Base-by-base conservation (phyloP, 2,113 vertebrate genomes). In the Heterotis niloticus region DNA sequence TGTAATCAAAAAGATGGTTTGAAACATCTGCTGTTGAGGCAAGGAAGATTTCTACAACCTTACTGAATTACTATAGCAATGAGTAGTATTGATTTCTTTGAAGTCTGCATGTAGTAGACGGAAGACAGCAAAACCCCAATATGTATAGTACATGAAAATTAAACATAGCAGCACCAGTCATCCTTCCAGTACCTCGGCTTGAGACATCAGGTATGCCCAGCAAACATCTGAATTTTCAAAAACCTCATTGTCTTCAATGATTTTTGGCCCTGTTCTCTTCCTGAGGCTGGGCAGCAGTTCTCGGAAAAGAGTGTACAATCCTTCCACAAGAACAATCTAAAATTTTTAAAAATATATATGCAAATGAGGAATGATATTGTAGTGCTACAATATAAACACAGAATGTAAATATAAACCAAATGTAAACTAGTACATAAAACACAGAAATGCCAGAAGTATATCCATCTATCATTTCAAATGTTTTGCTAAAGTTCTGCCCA, bases 231-330 rank as follows among this genome's bases (percentile, higher is more conserved):
- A 78, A 62, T 88, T 76, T 0, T 90, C 90, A 88, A 90, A 90
- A 54, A 91, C 85, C 18, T 89, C 76, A 1, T 64, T 16, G 77
- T 91, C 88, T 5, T 86, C 79, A 9, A 91, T 86, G 44, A 83
- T 0, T 62, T 76, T 82, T 0, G 79, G 80, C 9, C 62, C 82
- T 26, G 0, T 76, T 12, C 51, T 34, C 59, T 69, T 77, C 65
- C 75, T 73, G 18, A 1, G 79, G 28, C 78, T 76, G 9, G 88
- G 87, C 60, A 91, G 79, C 80, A 91, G 77, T 54, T 88, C 84
- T 70, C 90, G 85, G 75, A 90, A 91, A 51, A 91, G 90, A 10
- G 77, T 12, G 81, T 88, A 91, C 65, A 91, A 70, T 17, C 87
- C 87, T 70, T 91, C 90, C 34, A 90, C 54, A 24, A 91, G 59